A percentile compares a stretch with the other conserved stretches of the same genome.
phyloP scores from a whole-genome alignment of 2,113 vertebrate species.

The Mastomys coucha region DNA sequence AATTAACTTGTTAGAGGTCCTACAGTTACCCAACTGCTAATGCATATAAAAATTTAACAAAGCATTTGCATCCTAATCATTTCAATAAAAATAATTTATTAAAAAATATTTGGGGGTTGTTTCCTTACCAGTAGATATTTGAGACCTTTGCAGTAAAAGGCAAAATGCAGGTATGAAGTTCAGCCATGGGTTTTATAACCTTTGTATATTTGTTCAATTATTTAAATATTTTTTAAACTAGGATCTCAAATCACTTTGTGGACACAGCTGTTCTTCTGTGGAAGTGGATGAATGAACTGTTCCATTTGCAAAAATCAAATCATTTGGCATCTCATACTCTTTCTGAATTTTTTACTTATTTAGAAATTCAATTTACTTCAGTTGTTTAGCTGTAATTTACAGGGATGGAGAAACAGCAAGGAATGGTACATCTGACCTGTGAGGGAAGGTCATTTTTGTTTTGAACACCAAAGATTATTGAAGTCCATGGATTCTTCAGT shows the following conservation, averaged over 20 bases:
- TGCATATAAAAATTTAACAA: not conserved
- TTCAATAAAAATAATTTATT: not conserved
- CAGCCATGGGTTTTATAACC: not conserved
- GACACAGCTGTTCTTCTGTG: conserved; percentile 17
- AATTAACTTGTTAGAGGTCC: not conserved
- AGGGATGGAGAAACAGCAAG: not conserved
- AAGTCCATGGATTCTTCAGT: not conserved
- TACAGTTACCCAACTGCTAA: not conserved
- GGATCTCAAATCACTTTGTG: conserved; percentile 15
- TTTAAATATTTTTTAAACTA: not conserved
- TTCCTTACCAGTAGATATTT: conserved; percentile 7
- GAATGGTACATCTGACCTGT: not conserved
- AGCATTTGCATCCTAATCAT: not conserved
- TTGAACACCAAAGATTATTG: not conserved
- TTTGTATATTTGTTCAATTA: conserved; percentile 23
- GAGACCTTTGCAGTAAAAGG: not conserved
- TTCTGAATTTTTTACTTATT: not conserved
- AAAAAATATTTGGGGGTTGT: not conserved
- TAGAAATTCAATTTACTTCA: not conserved
- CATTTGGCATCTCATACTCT: not conserved
- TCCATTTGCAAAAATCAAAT: not conserved
- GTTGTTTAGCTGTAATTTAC: not conserved
- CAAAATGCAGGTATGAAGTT: not conserved
- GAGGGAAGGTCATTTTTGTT: not conserved
- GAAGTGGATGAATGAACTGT: not conserved